Conservation (phyloP, 2,888 invertebrate species). For the Idaea dimidiata region DNA sequence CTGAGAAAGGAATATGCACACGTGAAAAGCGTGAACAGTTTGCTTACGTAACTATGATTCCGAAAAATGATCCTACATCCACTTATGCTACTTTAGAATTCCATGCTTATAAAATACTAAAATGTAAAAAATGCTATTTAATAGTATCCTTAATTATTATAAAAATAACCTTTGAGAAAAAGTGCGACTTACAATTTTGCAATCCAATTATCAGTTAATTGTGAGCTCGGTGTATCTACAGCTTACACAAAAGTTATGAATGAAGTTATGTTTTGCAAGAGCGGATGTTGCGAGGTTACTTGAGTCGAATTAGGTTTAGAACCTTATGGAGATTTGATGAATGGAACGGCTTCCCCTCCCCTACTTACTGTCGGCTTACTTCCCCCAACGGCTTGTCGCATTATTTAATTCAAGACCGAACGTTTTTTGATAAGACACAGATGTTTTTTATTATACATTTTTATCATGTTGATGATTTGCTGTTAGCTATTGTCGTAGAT, state of each 20-base stretch:
- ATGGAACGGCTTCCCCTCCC: slow-evolving; percentile 54
- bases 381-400: slow-evolving; percentile 6
- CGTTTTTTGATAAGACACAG: slow-evolving; percentile 4
- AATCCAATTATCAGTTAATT: slow-evolving; percentile 9
- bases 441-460: neutral
- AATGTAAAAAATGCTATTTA: too few relatives aligned
- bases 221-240: slow-evolving; percentile 50
- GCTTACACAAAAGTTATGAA: slow-evolving; percentile 71
- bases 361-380: slow-evolving; percentile 6
- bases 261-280: slow-evolving; percentile 80
- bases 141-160: too few relatives aligned
- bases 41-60: too few relatives aligned
- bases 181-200: too few relatives aligned
- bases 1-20: neutral
- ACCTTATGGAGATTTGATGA: slow-evolving; percentile 78
- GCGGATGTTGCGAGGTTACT: slow-evolving; percentile 80
- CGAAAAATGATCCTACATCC: too few relatives aligned
- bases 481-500: too few relatives aligned
- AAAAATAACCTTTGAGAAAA: too few relatives aligned
- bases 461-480: too few relatives aligned
- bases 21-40: too few relatives aligned
- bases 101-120: too few relatives aligned
- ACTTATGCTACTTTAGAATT: too few relatives aligned
- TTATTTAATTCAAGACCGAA: slow-evolving; percentile 22
- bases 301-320: slow-evolving; percentile 79